Base-by-base conservation (phyloP, 2,797 vertebrate species). In the Alfaro cultratus region DNA sequence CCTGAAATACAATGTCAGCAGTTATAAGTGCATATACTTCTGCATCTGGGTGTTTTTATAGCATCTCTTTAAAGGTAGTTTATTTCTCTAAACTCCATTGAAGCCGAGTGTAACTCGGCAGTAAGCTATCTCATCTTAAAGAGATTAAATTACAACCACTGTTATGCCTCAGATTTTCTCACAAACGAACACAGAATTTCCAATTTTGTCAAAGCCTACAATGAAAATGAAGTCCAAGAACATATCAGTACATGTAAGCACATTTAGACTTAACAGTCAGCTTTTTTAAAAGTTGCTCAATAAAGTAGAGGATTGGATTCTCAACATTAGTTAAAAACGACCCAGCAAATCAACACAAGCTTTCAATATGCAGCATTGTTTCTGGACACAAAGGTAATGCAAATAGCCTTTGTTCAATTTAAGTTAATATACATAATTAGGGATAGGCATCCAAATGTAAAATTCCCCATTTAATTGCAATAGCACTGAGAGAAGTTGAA, bases 1-100 rank as follows among this genome's bases (percentile, higher is more conserved):
- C 80, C 72, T 74, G 72, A 68, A 68, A 79, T 77, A 83, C 83
- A 68, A 26, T 74, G 36, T 85, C 86, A 88, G 91, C 86, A 73
- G 18, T 73, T 79, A 77, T 39, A 78, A 80, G 34, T 8, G 7
- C 10, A 36, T 39, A 11, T 13, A 29, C 64, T 73, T 41, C 77
- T 8, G 76, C 74, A 51, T 73, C 72, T 41, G 5, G 7, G 70
- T 55, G 64, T 76, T 80, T 10, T 46, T 18, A 53, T 9, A 29
- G 67, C 31, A 4, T 46, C 26, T 15, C 80, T 85, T 77, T 84
- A 68, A 81, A 80, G 55, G 62, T 0, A 21, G 43, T 77, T 77
- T 77, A 68, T 76, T 83, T 75, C 55, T 72, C 68, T 34, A 67
- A 82, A 80, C 73, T 77, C 23, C 75, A 31, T 3, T 3, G n/a